Evolutionary conservation across 2,888 invertebrate genomes (phyloP).

Genomic region (Tachina lurida): DNA sequence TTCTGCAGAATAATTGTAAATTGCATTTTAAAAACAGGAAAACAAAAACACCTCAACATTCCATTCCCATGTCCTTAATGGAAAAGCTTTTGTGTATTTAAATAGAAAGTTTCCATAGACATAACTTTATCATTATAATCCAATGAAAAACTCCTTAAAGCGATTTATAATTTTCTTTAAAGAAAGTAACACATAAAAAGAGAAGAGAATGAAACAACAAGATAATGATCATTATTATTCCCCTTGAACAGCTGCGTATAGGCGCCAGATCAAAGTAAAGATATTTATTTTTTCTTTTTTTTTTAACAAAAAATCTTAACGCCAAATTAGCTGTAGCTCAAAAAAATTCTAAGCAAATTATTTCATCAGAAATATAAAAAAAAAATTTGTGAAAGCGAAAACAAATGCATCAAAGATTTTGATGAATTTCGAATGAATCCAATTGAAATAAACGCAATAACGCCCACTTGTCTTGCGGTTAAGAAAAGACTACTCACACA

Average conservation of each 20-base stretch:
- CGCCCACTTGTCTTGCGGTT: slow-evolving; percentile 43
- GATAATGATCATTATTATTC: not conserved
- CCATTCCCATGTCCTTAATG: no score
- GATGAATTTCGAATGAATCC: slow-evolving; percentile 55
- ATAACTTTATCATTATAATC: not conserved
- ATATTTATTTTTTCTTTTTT: not conserved
- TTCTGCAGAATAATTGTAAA: no score
- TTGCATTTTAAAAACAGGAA: no score
- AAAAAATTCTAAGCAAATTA: slow-evolving; percentile 40
- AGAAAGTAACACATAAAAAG: not conserved
- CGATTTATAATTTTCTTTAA: not conserved
- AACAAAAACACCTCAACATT: no score
- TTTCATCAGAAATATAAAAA: slow-evolving; percentile 32
- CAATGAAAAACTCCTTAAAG: not conserved
- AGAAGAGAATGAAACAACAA: not conserved
- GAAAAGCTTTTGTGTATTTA: no score
- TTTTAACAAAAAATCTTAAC: slow-evolving; percentile 12
- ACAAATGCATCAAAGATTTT: slow-evolving; percentile 47
- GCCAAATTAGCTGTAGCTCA: slow-evolving; percentile 32
- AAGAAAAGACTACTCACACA: not conserved
- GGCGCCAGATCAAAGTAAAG: slow-evolving; percentile 7
- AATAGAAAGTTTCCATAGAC: not conserved
- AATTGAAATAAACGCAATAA: slow-evolving; percentile 56
- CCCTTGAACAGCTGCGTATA: not conserved
- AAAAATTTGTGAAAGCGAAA: slow-evolving; percentile 2